Base-by-base conservation (phyloP, 2,797 vertebrate genomes). In the Chaetodon trifasciatus region DNA sequence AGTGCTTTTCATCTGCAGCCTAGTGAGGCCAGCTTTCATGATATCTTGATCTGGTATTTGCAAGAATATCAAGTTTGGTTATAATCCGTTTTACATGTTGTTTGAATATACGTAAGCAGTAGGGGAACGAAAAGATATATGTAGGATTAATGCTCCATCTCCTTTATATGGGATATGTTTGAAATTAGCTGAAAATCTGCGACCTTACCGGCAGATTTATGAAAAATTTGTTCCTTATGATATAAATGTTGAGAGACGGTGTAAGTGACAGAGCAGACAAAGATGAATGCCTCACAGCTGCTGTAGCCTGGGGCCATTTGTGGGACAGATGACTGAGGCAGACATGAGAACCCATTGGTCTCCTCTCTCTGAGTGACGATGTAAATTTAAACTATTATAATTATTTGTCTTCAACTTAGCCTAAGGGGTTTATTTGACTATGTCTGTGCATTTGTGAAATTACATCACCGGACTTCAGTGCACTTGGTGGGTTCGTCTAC, bases 11-110 rank as follows among this genome's bases (percentile, higher is more conserved):
- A 94, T 93, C 93, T 91, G 57, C 86, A 83, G 85, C 82, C 80
- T 49, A 86, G 63, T 82, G 83, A 89, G 85, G 78, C 79, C 60
- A 64, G 82, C 90, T 91, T 91, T 90, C 82, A 88, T 85, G 89
- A 92, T 91, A 91, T 91, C 87, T 91, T 91, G 84, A 93, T 93
- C 88, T 90, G 84, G 84, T 88, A 86, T 94, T 93, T 93, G 91
- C 90, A 90, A 83, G 75, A 91, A 92, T 93, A 94, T 93, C 90
- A 86, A 79, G 86, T 93, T 92, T 91, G 76, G 74, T 75, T 74
- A 50, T 92, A 91, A 92, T 90, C 88, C 85, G 39, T 79, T 81
- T 86, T 92, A 89, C 88, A 92, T 80, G 73, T 89, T 91, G 85
- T 92, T 91, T 83, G 90, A 93, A 92, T 80, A 88, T 82, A 88